Evolutionary conservation across 2,888 invertebrate species (phyloP), one percentile per base, ranked within the genome.

Genomic region (Noctuana brunneofusca): DNA sequence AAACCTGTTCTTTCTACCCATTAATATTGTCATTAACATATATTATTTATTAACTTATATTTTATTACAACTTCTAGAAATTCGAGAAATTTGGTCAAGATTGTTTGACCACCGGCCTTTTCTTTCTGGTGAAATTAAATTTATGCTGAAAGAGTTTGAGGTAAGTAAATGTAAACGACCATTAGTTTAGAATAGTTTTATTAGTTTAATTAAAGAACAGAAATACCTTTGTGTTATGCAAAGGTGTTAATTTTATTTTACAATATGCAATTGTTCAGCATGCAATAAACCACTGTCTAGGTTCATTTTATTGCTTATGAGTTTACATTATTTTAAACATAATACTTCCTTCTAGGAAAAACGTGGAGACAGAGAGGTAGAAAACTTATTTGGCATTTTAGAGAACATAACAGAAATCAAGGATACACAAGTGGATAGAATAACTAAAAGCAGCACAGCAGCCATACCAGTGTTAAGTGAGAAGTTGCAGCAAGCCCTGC

Each of bases 41-140:
- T n/a, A n/a, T n/a, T 2, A 14, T 12, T 46, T 46, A 41, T 14
- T 41, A 4, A 11, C 20, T 20, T 8, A 5, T 2, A 3, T 16
- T 32, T 50, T 55, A 6, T 6, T 64, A 22, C 30, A 38, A 58
- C 49, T 67, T 64, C 41, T 63, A 97, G 97, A 96, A 92, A 93
- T 95, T 71, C 94, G 95, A 68, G 96, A 96, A 87, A 94, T 97
- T 81, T 97, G 97, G 94, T 93, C 94, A 74, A 93, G 97, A 78
- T 89, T 97, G 64, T 96, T 97, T 87, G 97, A 97, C 85, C 97
- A 97, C 78, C 94, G 95, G 68, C 96, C 96, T 35, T 96, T 97
- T 81, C 83, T 97, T 64, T 96, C 94, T 86, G 97, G 97, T 62
- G 97, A 97, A 93, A 95, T 97, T 69, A 95, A 95, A 71, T 95